Conservation (phyloP, 2,888 invertebrate genomes). For the Polymixis lichenea region DNA sequence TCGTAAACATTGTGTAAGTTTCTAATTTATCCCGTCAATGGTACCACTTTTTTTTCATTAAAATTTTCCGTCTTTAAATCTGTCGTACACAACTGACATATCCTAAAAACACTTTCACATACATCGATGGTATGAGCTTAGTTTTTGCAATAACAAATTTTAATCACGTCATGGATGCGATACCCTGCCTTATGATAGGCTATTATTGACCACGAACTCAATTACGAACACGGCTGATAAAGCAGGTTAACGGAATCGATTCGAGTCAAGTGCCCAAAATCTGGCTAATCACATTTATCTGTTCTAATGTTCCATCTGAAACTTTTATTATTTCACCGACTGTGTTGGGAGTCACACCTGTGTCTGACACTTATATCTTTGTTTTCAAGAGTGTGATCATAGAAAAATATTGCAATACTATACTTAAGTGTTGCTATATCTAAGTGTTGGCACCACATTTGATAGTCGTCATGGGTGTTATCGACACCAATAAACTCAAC, state of each 20-base stretch:
- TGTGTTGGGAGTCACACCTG: background rate
- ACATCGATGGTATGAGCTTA: background rate
- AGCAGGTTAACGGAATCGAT: slow-evolving; percentile 27
- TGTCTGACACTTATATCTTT: background rate
- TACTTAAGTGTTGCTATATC: background rate
- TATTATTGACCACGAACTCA: slow-evolving; percentile 27
- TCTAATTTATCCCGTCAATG: background rate
- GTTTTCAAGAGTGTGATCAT: background rate
- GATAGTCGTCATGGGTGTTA: background rate
- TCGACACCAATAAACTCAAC: background rate
- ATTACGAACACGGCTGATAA: slow-evolving; percentile 32
- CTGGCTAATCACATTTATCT: slow-evolving; percentile 13
- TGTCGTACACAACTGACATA: background rate
- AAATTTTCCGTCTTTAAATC: background rate
- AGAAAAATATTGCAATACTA: background rate
- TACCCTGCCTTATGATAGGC: slow-evolving; percentile 19
- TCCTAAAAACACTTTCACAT: background rate
- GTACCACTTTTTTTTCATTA: background rate
- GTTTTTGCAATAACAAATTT: slow-evolving; percentile 16
- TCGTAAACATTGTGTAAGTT: background rate
- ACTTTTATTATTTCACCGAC: slow-evolving; percentile 8
- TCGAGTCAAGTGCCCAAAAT: slow-evolving; percentile 25
- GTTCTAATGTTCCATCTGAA: slow-evolving; percentile 10
- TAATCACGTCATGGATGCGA: slow-evolving; percentile 11
- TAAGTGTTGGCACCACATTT: background rate